Evolutionary conservation across 2,797 vertebrate genomes (phyloP), one percentile per base, ranked within the genome.

Genomic region (Tympanoctomys barrerae): DNA sequence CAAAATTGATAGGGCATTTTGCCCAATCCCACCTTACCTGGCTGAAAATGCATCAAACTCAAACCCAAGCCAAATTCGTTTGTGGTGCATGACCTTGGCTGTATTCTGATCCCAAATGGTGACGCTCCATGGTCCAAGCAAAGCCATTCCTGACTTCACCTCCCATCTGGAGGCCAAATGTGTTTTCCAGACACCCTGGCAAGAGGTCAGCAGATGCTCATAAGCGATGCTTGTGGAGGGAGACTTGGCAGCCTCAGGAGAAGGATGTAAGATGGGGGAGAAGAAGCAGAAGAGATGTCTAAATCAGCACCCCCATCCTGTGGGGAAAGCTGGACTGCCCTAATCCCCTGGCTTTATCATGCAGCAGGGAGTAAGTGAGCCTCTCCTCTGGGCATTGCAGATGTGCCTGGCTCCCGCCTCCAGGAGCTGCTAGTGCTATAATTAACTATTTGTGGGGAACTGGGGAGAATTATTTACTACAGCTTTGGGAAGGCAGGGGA

Each of bases 381-480:
- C 78, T 82, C 83, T 97, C 93, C 78, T 84, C 68, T 95, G 94
- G 86, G 90, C n/a, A 52, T 87, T 81, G 92, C 93, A 95, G 93
- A 97, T 95, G 89, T 82, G 90, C 94, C 91, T 94, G 91, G 96
- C 95, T 96, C 93, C 89, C 39, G 62, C 87, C 86, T 95, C 71
- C 77, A 39, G 81, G 79, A 95, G 68, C 90, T 70, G 64, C 83
- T 84, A 33, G 80, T 36, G n/a, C 91, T 96, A 81, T 94, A 97
- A 97, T 97, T 97, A 98, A 96, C 94, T 96, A n/a, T 97, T 97
- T 91, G 66, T 93, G 57, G 85, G 81, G 31, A 89, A 19, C 33
- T 86, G 19, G 73, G 80, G 89, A 95, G 86, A 92, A 91, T 88
- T 94, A 68, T 95, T 94, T 96, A 96, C 95, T 94, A 73, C 70